These are phyloP conservation scores for Microtus obscurus DNA, from an alignment of 2,797 vertebrate species.

Conservation along the genomic window DNA sequence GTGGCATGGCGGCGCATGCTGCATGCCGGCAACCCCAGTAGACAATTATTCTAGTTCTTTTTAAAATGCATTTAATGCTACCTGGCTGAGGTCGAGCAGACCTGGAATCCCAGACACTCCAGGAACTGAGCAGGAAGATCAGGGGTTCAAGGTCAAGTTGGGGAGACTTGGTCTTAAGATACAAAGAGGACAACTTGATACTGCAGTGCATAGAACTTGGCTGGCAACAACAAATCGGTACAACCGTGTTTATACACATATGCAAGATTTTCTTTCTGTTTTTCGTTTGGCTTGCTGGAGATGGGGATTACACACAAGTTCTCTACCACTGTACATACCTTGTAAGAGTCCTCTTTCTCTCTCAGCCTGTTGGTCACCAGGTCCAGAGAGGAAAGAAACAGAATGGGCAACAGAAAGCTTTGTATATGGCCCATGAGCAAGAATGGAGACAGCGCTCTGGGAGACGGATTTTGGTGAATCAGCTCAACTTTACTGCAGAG, in stretches of 20 bases:
- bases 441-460: background rate
- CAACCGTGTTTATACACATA: background rate
- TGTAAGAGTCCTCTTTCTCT: background rate
- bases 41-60: background rate
- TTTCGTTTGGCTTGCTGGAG: background rate
- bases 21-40: background rate
- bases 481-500: background rate
- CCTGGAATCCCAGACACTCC: background rate
- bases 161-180: background rate
- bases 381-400: background rate
- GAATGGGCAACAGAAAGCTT: background rate
- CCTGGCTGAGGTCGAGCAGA: background rate
- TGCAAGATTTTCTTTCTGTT: background rate
- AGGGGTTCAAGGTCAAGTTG: background rate
- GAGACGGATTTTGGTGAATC: background rate
- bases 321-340: background rate
- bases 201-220: background rate
- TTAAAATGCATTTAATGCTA: background rate
- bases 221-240: background rate
- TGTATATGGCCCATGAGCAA: background rate
- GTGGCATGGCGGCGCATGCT: no score
- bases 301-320: background rate
- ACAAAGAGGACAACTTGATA: background rate
- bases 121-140: background rate
- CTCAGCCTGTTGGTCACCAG: background rate